A percentile compares a stretch with the other conserved stretches of the same genome.
phyloP scores from a whole-genome alignment of 2,113 vertebrate species.

The Aldabrachelys gigantea region DNA sequence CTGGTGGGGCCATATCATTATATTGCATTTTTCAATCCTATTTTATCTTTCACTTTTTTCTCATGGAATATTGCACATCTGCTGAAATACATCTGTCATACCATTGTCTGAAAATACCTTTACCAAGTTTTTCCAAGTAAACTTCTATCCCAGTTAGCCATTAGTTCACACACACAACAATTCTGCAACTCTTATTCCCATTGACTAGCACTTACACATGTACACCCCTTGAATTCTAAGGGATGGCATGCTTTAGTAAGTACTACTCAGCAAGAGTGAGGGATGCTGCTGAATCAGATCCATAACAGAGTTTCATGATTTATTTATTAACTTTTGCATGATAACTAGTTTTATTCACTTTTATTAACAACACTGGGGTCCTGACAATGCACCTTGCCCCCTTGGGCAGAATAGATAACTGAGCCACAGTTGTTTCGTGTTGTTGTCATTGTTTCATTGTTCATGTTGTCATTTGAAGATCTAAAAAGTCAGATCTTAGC shows the following conservation, averaged over 20 bases:
- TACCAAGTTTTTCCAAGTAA: neutral
- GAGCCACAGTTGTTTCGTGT: neutral
- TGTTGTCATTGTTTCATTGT: neutral
- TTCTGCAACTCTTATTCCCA: slow-evolving; percentile 1
- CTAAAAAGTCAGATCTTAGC: neutral
- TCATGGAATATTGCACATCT: slow-evolving; percentile 7
- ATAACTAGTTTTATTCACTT: neutral
- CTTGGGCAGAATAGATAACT: neutral
- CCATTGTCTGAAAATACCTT: slow-evolving; percentile 45
- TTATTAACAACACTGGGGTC: neutral
- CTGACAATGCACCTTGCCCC: neutral
- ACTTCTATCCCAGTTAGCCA: slow-evolving; percentile 27
- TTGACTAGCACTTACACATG: neutral
- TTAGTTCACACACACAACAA: slow-evolving; percentile 10
- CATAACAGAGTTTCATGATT: slow-evolving; percentile 21
- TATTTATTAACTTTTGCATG: neutral
- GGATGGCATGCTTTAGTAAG: neutral
- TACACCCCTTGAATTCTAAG: neutral
- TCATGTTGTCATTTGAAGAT: neutral
- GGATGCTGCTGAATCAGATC: neutral
- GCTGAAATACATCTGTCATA: slow-evolving; percentile 11
- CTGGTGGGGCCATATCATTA: neutral
- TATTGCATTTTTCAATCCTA: neutral
- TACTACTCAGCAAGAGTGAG: neutral
- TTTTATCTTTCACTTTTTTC: slow-evolving; percentile 30